phyloP scores from a whole-genome alignment of 2,888 invertebrate genomes.

The Neoaliturus tenellus region DNA sequence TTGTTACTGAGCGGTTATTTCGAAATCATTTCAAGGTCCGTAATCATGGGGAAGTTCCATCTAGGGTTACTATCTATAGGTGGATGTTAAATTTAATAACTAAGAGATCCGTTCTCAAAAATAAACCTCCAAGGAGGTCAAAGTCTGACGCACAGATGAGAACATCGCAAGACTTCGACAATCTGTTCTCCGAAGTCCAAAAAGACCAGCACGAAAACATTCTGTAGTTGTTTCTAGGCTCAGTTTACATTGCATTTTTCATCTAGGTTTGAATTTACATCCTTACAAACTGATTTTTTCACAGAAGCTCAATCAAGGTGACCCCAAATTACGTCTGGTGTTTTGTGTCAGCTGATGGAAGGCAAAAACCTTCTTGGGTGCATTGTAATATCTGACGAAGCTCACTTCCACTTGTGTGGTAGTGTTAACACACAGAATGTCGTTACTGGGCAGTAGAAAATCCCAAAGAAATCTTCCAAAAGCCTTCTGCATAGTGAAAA shows the following conservation, averaged over 20 bases:
- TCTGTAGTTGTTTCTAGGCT: background rate
- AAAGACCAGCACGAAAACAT: background rate
- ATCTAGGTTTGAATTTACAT: background rate
- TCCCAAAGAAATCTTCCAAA: slow-evolving; percentile 37
- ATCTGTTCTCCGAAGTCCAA: background rate
- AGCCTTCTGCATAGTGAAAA: slow-evolving; percentile 53
- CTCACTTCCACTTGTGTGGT: slow-evolving; percentile 15
- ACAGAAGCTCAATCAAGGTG: slow-evolving; percentile 8
- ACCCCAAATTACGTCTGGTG: background rate
- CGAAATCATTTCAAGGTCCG: background rate
- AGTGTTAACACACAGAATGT: slow-evolving; percentile 5
- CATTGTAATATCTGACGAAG: slow-evolving; percentile 27
- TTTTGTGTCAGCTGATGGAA: slow-evolving; percentile 28
- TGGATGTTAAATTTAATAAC: background rate
- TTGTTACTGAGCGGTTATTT: slow-evolving; percentile 9
- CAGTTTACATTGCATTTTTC: background rate
- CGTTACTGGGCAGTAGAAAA: background rate
- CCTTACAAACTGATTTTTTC: background rate
- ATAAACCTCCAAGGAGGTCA: background rate
- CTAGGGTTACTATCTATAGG: background rate
- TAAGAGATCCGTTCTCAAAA: background rate
- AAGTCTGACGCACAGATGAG: background rate
- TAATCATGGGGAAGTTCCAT: background rate
- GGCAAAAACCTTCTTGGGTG: background rate
- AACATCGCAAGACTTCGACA: background rate